Evolutionary conservation across 2,113 vertebrate genomes (phyloP).

Genomic region (Callithrix jacchus): DNA sequence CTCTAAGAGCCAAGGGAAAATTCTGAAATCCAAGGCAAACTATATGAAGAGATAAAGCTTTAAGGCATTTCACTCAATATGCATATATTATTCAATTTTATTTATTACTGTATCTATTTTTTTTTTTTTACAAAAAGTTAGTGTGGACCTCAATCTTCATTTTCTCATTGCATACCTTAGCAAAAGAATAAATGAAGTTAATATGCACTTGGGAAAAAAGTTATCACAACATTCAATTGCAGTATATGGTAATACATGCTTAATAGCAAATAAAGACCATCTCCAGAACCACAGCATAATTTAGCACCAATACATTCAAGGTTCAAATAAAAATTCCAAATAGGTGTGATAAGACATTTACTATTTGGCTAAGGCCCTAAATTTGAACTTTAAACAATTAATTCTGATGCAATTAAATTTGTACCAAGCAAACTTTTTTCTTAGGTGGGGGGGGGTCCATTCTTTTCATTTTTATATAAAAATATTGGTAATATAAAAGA

Average conservation of each 20-base stretch:
- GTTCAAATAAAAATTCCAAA: neutral
- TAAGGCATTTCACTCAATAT: neutral
- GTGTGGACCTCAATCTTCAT: neutral
- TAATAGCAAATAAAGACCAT: neutral
- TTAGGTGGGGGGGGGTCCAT: too few relatives aligned
- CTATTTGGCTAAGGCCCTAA: neutral
- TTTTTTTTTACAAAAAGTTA: neutral
- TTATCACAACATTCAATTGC: neutral
- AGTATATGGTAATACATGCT: neutral
- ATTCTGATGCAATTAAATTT: conserved; percentile 23
- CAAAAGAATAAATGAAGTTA: conserved; percentile 23
- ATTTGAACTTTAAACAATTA: neutral
- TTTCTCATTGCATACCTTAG: neutral
- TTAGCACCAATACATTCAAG: neutral
- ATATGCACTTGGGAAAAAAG: neutral
- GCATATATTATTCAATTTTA: neutral
- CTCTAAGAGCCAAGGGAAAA: conserved; percentile 9
- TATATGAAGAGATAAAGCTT: neutral
- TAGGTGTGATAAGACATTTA: neutral
- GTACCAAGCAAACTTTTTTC: neutral
- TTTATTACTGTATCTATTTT: neutral
- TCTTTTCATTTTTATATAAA: neutral
- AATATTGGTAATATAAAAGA: conserved; percentile 19
- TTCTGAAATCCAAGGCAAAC: neutral
- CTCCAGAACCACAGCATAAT: neutral